A percentile compares a stretch with the other conserved stretches of the same genome.
phyloP scores from a whole-genome alignment of 2,888 invertebrate species.

The Mamestra brassicae region DNA sequence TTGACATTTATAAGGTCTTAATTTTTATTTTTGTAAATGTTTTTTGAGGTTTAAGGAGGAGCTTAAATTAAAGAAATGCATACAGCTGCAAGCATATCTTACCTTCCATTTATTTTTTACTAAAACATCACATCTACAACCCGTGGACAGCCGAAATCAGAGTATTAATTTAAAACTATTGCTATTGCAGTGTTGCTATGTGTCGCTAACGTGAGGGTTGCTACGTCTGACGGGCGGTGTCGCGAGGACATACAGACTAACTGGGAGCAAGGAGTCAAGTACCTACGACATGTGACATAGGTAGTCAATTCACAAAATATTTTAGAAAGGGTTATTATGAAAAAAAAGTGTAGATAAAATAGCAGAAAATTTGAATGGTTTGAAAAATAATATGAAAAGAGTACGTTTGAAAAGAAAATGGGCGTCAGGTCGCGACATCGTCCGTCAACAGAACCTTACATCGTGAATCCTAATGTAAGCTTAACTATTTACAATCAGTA shows the following conservation, averaged over 20 bases:
- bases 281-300: constrained; percentile 18
- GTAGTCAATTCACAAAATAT: background rate
- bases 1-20: background rate
- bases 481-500: constrained; percentile 89
- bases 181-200: constrained; percentile 83
- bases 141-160: constrained; percentile 61
- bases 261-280: constrained; percentile 1
- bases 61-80: too few relatives aligned
- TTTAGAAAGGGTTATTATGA: too few relatives aligned
- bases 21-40: background rate
- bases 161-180: constrained; percentile 74
- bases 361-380: background rate
- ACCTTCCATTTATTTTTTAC: background rate
- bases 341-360: background rate
- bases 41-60: too few relatives aligned
- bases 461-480: constrained; percentile 84
- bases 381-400: too few relatives aligned
- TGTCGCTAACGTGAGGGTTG: constrained; percentile 65
- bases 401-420: background rate
- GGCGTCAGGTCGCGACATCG: constrained; percentile 61
- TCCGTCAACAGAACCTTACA: constrained; percentile 68
- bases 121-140: constrained; percentile 69
- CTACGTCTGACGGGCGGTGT: constrained; percentile 75
- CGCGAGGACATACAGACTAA: constrained; percentile 36
- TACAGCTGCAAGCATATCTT: too few relatives aligned